Evolutionary conservation across 2,888 invertebrate genomes (phyloP), one percentile per base, ranked within the genome.

Genomic region (Hoplodrina blanda): DNA sequence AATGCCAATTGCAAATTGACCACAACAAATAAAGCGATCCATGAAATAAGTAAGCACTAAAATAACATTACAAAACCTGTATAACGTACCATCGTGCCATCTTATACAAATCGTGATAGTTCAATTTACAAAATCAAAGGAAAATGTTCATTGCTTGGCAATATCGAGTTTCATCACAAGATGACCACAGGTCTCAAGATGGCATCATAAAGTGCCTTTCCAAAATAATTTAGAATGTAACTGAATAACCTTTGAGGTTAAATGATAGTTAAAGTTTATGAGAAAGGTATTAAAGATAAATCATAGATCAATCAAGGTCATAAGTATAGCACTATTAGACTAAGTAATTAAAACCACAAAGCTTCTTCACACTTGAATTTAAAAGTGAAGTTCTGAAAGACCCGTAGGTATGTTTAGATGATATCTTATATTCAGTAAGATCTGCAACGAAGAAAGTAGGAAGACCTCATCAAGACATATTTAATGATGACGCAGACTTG

Each of bases 81-180:
- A 20, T 72, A 57, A 52, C 65, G 56, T 49, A 53, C 54, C 33
- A 63, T 67, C 60, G 63, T 53, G 61, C 79, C 66, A 65, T 73
- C 66, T 59, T 63, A 66, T 62, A 65, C 61, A 19, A 56, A 53
- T 80, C 83, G 85, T 84, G 83, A 84, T 80, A 82, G 73, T 78
- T 70, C 80, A 82, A 69, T 80, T 80, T 73, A 72, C 73, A 69
- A 73, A 75, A 80, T 76, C 73, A 53, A 80, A 73, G 67, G 73
- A 78, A 75, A 83, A 75, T 68, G 52, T 56, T 30, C 30, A 66
- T 64, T 68, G 37, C 65, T 67, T 44, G 25, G 66, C 55, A 74
- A 70, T 72, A 68, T 33, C 65, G 30, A 53, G 55, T 81, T 80
- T 76, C 83, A 68, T 69, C 83, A 83, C 41, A 20, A 56, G 62